Evolutionary conservation across 2,888 invertebrate species (phyloP).

Genomic region (Volucella inanis): DNA sequence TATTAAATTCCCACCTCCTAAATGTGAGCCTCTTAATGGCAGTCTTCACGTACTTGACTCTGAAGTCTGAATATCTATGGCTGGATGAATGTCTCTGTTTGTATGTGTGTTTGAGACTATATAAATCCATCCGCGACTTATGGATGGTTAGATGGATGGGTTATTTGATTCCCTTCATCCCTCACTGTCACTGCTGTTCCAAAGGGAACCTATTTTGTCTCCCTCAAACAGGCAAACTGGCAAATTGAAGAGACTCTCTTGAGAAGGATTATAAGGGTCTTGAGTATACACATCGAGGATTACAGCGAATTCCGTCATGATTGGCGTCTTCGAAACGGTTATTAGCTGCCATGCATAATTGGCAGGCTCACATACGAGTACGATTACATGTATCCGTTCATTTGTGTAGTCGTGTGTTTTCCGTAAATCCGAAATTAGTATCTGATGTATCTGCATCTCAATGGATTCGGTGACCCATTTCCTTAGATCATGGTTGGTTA

Average conservation of each 20-base stretch:
- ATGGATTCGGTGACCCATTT: slow-evolving; percentile 60
- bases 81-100: background rate
- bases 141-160: slow-evolving; percentile 74
- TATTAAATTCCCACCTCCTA: slow-evolving; percentile 77
- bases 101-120: background rate
- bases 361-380: slow-evolving; percentile 39
- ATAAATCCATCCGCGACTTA: slow-evolving; percentile 62
- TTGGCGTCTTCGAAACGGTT: slow-evolving; percentile 69
- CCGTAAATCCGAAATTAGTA: slow-evolving; percentile 21
- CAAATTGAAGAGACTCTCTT: background rate
- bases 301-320: slow-evolving; percentile 72
- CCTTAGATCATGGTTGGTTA: slow-evolving; percentile 1
- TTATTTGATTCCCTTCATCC: slow-evolving; percentile 42
- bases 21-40: slow-evolving; percentile 67
- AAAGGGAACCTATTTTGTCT: slow-evolving; percentile 51
- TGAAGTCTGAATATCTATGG: background rate
- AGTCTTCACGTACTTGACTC: slow-evolving; percentile 48
- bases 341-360: slow-evolving; percentile 72
- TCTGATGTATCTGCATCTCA: slow-evolving; percentile 32
- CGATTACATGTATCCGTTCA: background rate
- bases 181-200: slow-evolving; percentile 26
- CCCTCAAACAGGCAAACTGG: background rate
- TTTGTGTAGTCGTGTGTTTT: background rate
- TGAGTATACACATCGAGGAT: slow-evolving; percentile 47
- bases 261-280: slow-evolving; percentile 59